A percentile compares a stretch with the other conserved stretches of the same genome.
phyloP scores from a whole-genome alignment of 2,113 vertebrate species.

The Hylia prasina region DNA sequence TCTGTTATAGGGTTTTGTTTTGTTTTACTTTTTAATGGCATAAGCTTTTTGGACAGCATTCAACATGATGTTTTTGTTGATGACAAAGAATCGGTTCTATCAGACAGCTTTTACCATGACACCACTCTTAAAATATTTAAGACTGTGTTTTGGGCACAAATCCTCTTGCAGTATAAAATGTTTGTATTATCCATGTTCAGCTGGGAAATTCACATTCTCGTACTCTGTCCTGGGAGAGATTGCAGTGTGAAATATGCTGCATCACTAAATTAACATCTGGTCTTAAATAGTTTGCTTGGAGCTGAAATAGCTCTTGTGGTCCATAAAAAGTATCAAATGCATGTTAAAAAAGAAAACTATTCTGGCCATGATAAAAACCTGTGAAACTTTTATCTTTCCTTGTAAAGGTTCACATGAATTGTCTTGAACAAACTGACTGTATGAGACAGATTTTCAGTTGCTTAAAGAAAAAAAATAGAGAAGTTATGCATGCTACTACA shows the following conservation, averaged over 20 bases:
- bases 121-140: background rate
- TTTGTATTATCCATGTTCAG: background rate
- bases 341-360: background rate
- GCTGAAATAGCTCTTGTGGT: background rate
- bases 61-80: background rate
- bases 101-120: background rate
- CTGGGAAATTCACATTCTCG: background rate
- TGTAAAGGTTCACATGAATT: background rate
- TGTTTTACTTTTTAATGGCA: background rate
- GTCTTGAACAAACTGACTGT: background rate
- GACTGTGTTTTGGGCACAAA: background rate
- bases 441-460: background rate
- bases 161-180: background rate
- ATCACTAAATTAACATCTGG: background rate
- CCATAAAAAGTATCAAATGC: background rate
- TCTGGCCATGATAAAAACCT: background rate
- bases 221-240: background rate
- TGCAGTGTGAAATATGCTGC: background rate
- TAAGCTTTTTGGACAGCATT: background rate
- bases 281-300: background rate
- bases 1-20: background rate
- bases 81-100: background rate
- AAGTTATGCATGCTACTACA: background rate
- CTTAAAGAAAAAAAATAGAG: background rate
- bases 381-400: background rate